Conservation (phyloP, 2,888 invertebrate genomes). For the Xanthostigma xanthostigma region DNA sequence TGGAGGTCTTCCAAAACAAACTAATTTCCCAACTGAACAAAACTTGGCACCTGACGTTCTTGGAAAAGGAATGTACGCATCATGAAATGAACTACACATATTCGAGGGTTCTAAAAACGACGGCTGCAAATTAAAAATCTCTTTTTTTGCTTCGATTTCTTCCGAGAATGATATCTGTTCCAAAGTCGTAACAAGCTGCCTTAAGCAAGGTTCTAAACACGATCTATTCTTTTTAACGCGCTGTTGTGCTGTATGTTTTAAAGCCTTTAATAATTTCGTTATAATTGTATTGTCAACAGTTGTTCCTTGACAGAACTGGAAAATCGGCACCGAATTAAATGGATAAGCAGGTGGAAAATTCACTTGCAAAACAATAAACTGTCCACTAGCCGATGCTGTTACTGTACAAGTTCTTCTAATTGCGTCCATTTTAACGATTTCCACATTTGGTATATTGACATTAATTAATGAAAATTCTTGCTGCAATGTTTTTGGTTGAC, state of each 20-base stretch:
- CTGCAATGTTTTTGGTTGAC: constrained; percentile 44
- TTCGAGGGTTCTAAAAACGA: constrained; percentile 17
- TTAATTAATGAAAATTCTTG: constrained; percentile 65
- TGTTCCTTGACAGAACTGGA: constrained; percentile 50
- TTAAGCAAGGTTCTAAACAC: constrained; percentile 75
- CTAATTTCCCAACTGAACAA: constrained; percentile 72
- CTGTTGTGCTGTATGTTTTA: constrained; percentile 66
- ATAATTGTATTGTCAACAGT: constrained; percentile 53
- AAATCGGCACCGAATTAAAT: constrained; percentile 45
- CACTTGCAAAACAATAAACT: constrained; percentile 41
- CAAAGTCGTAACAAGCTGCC: constrained; percentile 49
- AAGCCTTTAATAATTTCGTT: constrained; percentile 59
- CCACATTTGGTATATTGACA: constrained; percentile 57
- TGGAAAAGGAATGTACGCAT: constrained; percentile 85
- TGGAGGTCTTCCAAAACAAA: constrained; percentile 69
- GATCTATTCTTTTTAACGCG: constrained; percentile 73
- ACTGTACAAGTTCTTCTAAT: constrained; percentile 40
- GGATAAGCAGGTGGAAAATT: constrained; percentile 64
- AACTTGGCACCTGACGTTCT: constrained; percentile 87
- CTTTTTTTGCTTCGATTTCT: constrained; percentile 10
- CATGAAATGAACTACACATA: constrained; percentile 34
- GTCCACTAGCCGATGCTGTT: constrained; percentile 35
- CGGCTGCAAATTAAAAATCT: constrained; percentile 15
- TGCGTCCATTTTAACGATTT: constrained; percentile 36
- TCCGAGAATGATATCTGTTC: constrained; percentile 41